Evolutionary conservation across 2,113 vertebrate species (phyloP).

Genomic region (Asarcornis scutulata): DNA sequence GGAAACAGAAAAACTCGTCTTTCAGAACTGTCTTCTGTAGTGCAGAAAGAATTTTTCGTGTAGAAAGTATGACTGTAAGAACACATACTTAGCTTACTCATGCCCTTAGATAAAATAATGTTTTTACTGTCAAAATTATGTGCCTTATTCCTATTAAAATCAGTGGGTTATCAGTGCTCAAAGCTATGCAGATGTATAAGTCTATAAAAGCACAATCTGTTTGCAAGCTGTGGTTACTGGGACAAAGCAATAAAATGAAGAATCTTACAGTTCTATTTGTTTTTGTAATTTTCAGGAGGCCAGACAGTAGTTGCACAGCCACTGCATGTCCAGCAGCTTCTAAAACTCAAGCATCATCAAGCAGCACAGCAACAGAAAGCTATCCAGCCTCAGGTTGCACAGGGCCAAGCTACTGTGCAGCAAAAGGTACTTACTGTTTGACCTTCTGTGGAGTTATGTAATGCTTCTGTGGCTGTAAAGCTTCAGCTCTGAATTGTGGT

Average conservation of each 20-base stretch:
- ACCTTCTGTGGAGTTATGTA: background rate
- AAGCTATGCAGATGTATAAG: background rate
- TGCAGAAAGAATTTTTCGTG: background rate
- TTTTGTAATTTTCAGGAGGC: conserved; percentile 73
- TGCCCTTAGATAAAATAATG: background rate
- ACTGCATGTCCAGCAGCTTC: conserved; percentile 83
- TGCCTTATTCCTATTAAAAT: conserved; percentile 18
- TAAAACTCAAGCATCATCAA: conserved; percentile 81
- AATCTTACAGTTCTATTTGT: background rate
- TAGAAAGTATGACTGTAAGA: background rate
- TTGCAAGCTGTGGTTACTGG: background rate
- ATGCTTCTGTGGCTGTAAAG: background rate
- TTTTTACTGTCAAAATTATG: background rate
- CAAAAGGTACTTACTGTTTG: conserved; percentile 81
- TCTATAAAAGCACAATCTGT: background rate
- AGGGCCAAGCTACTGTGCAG: conserved; percentile 82
- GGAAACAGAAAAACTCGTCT: background rate
- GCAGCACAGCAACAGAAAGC: conserved; percentile 87
- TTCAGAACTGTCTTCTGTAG: background rate
- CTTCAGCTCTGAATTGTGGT: background rate
- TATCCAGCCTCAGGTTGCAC: conserved; percentile 82
- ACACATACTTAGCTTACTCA: background rate
- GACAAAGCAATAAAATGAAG: background rate
- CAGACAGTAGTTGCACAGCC: conserved; percentile 80
- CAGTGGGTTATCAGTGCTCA: background rate